Conservation (phyloP, 2,888 invertebrate species). For the Drosophila setosimentum region DNA sequence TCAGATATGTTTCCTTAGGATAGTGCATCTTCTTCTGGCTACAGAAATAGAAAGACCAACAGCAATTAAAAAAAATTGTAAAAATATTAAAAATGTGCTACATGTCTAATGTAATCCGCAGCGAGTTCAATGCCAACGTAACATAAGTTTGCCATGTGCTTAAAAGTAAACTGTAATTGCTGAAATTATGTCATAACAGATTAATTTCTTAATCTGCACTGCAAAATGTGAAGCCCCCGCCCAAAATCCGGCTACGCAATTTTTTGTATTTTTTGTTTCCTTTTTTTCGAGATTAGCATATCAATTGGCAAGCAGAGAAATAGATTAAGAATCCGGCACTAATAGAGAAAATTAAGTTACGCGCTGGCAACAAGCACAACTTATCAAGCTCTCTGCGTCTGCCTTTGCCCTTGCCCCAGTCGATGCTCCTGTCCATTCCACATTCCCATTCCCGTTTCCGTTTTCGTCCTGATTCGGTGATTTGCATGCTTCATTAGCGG, state of each 20-base stretch:
- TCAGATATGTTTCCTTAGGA: too few species aligned
- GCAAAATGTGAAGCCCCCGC: neutral
- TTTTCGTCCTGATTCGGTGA: conserved; percentile 58
- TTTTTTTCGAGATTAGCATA: conserved; percentile 66
- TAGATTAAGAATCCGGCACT: conserved; percentile 75
- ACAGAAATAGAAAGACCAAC: too few species aligned
- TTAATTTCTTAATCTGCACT: conserved; percentile 17
- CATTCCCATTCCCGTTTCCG: conserved; percentile 16
- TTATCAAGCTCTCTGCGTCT: conserved; percentile 47
- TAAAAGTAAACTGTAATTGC: neutral
- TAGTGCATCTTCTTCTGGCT: too few species aligned
- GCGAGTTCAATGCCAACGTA: neutral
- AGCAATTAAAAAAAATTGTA: neutral
- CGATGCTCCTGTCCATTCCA: neutral
- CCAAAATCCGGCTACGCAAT: conserved; percentile 18
- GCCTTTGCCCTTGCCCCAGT: neutral
- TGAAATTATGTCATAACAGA: conserved; percentile 10
- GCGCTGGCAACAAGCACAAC: conserved; percentile 60
- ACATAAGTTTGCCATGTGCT: neutral
- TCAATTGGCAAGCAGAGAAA: conserved; percentile 71
- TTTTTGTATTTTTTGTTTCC: conserved; percentile 1
- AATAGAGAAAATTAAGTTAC: conserved; percentile 77
- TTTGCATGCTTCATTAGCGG: conserved; percentile 80
- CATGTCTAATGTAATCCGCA: too few species aligned
- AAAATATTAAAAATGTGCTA: too few species aligned